A percentile compares a stretch with the other conserved stretches of the same genome.
Evolutionary conservation across 1,140 invertebrate genomes (phyloP).

Genomic region (Hylyphantes graminicola): DNA sequence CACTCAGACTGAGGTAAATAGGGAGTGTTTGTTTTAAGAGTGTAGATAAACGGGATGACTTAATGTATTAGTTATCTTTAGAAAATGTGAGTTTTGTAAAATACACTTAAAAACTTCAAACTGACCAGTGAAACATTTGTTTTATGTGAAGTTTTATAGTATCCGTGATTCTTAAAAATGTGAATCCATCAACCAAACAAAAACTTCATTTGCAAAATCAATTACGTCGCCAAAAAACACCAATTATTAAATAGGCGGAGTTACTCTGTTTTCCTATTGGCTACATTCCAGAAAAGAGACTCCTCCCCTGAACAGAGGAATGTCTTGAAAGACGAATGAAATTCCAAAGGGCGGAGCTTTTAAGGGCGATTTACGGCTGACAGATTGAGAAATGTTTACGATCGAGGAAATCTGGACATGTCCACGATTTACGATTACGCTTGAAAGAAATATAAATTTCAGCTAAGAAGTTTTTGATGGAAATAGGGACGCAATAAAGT

Average conservation of each 20-base stretch:
- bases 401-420: slow-evolving; percentile 43
- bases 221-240: neutral
- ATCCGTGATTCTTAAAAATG: too few species aligned
- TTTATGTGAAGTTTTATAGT: too few species aligned
- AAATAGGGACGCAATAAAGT: slow-evolving; percentile 34
- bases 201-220: too few species aligned
- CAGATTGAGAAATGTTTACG: slow-evolving; percentile 13
- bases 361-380: neutral
- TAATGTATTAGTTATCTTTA: too few species aligned
- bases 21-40: too few species aligned
- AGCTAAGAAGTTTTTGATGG: slow-evolving; percentile 31
- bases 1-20: too few species aligned
- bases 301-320: slow-evolving; percentile 32
- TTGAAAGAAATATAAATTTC: slow-evolving; percentile 42
- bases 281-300: neutral
- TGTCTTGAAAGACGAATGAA: slow-evolving; percentile 25
- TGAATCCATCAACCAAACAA: too few species aligned
- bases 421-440: slow-evolving; percentile 20
- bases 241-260: slow-evolving; percentile 20
- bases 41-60: too few species aligned
- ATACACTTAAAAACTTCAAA: too few species aligned
- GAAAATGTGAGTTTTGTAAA: too few species aligned
- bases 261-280: slow-evolving; percentile 15
- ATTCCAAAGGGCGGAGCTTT: slow-evolving; percentile 12
- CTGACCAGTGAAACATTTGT: too few species aligned